Percentiles rank a stretch among this genome's conserved stretches.
phyloP scores from a whole-genome alignment of 2,113 vertebrate genomes.

The Leptosomus discolor region DNA sequence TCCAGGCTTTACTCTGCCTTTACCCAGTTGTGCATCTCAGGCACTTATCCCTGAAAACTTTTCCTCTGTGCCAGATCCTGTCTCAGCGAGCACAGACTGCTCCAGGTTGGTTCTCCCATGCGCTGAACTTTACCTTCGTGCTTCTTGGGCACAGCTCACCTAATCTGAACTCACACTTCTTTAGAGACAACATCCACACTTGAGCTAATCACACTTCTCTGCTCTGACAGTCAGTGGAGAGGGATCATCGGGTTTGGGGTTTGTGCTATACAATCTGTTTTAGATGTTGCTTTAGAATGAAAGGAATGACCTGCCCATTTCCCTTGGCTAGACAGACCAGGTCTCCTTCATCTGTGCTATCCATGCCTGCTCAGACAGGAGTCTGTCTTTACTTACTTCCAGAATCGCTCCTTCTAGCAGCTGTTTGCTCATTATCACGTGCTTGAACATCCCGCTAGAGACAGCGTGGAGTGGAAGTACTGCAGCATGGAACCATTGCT shows the following conservation, averaged over 20 bases:
- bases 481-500: not conserved
- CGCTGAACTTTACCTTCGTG: accelerated
- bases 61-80: not conserved
- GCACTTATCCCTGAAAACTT: not conserved
- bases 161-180: not conserved
- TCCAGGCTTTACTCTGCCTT: not conserved
- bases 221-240: not conserved
- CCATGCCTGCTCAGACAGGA: not conserved
- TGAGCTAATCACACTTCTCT: not conserved
- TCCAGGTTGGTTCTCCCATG: not conserved
- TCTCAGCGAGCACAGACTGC: not conserved
- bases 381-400: not conserved
- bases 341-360: not conserved
- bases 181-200: not conserved
- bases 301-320: not conserved
- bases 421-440: not conserved
- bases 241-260: not conserved
- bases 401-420: not conserved
- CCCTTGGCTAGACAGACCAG: not conserved
- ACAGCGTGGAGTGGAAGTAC: accelerated
- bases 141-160: not conserved
- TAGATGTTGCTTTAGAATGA: not conserved
- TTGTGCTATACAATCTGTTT: not conserved
- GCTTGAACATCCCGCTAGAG: not conserved
- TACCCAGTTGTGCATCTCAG: not conserved